Conservation (phyloP, 2,888 invertebrate species). For the Himalopsyche tibetana region DNA sequence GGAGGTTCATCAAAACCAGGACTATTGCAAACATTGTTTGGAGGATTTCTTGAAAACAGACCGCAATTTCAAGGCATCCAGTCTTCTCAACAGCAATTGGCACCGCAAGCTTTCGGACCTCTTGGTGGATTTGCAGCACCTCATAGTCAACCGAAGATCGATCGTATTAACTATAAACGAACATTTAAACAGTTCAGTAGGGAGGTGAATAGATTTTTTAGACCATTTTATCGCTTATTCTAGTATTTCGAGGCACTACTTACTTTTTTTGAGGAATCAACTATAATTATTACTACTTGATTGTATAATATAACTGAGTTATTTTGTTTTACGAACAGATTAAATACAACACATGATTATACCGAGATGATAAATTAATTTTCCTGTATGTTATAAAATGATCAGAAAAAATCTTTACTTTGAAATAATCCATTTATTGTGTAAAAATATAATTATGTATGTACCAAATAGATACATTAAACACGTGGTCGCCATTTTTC, state of each 20-base stretch:
- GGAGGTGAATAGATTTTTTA: slow-evolving; percentile 71
- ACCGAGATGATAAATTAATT: too few species aligned
- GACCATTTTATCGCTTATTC: slow-evolving; percentile 72
- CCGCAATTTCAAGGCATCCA: neutral
- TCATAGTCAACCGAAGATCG: neutral
- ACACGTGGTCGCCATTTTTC: too few species aligned
- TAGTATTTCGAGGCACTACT: slow-evolving; percentile 65
- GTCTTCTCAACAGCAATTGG: neutral
- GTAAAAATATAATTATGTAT: too few species aligned
- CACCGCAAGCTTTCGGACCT: slow-evolving; percentile 44
- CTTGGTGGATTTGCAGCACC: slow-evolving; percentile 53
- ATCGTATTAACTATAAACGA: slow-evolving; percentile 52
- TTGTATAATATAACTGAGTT: too few species aligned
- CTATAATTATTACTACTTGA: too few species aligned
- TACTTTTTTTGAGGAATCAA: too few species aligned
- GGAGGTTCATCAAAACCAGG: slow-evolving; percentile 7
- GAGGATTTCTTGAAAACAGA: slow-evolving; percentile 42
- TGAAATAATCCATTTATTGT: too few species aligned
- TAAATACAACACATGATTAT: too few species aligned
- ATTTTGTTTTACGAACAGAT: too few species aligned
- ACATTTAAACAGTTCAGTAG: slow-evolving; percentile 71
- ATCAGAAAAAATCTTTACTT: too few species aligned
- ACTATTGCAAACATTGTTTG: slow-evolving; percentile 22
- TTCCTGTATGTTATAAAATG: too few species aligned
- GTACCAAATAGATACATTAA: too few species aligned